These are phyloP conservation scores for Eudemis profundana DNA, from an alignment of 2,888 invertebrate species.

Conservation along the genomic window DNA sequence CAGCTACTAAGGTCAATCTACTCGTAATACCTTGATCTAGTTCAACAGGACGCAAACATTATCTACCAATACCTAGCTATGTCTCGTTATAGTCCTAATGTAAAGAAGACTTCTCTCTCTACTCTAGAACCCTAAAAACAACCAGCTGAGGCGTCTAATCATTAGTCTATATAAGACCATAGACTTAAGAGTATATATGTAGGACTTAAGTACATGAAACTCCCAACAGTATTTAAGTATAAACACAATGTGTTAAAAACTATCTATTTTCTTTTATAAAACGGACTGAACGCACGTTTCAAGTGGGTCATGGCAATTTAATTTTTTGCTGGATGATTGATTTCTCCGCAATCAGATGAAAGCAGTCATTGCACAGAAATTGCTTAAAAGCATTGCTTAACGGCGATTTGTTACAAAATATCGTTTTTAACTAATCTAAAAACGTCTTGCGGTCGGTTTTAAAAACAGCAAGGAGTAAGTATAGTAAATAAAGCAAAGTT, in stretches of 20 bases:
- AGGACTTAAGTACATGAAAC: no score
- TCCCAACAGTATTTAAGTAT: no score
- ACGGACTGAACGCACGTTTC: not conserved
- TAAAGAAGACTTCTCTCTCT: no score
- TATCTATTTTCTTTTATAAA: not conserved
- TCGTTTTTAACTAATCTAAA: slow-evolving; percentile 15
- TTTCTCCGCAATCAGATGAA: slow-evolving; percentile 31
- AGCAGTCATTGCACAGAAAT: slow-evolving; percentile 30
- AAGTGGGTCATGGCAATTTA: slow-evolving; percentile 25
- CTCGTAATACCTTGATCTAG: slow-evolving; percentile 20
- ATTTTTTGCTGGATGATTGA: slow-evolving; percentile 38
- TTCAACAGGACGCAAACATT: not conserved
- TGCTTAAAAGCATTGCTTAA: slow-evolving; percentile 34
- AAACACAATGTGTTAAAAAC: not conserved
- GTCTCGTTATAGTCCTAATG: not conserved
- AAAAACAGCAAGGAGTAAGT: no score
- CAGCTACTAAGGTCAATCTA: slow-evolving; percentile 2
- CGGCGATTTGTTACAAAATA: slow-evolving; percentile 30
- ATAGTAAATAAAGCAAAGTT: no score
- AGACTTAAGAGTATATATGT: no score
- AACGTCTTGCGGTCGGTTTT: no score
- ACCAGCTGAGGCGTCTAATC: no score
- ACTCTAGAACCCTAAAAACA: no score
- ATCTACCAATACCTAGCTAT: not conserved
- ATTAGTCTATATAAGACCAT: no score